phyloP scores from a whole-genome alignment of 2,113 vertebrate species.

The Alectura lathami region DNA sequence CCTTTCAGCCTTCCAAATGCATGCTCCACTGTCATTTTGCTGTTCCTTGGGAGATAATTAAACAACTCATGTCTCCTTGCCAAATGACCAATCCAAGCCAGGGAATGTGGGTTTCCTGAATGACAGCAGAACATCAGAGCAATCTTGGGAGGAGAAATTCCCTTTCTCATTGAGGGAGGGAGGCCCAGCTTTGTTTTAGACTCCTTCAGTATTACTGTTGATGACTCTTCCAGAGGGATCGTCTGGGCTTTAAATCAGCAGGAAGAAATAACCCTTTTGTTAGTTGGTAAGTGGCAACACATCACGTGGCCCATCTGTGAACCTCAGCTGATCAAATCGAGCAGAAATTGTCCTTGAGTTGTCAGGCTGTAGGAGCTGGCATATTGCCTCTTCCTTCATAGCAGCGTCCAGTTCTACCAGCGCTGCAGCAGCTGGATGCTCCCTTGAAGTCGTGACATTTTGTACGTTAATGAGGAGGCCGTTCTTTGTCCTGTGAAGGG shows the following conservation, averaged over 20 bases:
- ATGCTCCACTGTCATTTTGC: background rate
- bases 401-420: background rate
- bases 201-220: background rate
- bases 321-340: slow-evolving; percentile 22
- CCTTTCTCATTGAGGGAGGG: background rate
- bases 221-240: background rate
- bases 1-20: slow-evolving; percentile 12
- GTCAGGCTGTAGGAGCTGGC: slow-evolving; percentile 23
- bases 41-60: slow-evolving; percentile 11
- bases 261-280: background rate
- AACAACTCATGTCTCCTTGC: background rate
- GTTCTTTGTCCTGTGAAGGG: background rate
- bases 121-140: background rate
- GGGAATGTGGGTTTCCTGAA: background rate
- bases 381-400: background rate
- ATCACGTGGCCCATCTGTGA: background rate
- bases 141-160: background rate
- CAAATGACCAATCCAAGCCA: background rate
- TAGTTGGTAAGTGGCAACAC: background rate
- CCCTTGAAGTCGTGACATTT: background rate
- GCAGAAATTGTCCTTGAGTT: slow-evolving; percentile 39
- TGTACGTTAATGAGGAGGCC: background rate
- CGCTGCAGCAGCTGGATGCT: background rate
- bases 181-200: background rate
- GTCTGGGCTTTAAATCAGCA: background rate